Evolutionary conservation across 2,888 invertebrate genomes (phyloP), one percentile per base, ranked within the genome.

Genomic region (Drosophila melanosoma): DNA sequence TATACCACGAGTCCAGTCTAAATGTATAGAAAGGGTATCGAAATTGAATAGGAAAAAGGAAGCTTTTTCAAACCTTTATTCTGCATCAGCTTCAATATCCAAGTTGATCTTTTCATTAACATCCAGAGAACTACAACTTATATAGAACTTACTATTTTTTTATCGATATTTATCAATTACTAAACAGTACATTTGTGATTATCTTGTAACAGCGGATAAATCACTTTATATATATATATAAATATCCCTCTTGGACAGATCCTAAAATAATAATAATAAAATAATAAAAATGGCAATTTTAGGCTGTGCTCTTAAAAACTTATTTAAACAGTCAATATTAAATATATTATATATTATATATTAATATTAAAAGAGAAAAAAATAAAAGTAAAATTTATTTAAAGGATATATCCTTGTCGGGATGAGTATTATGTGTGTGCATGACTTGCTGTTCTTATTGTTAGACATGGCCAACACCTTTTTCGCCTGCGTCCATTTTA

Each of bases 401-500:
- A 29, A 15, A 35, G 49, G 35, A 6, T 26, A 49, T 49, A 3
- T 35, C 2, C 5, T 11, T 17, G 51, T 51, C 26, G n/a, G 6
- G n/a, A 1, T n/a, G 54, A 23, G 7, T 4, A 2, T 1, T 59
- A n/a, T 12, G 11, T 38, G 49, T 17, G 54, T 62, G 49, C 3
- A 15, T 35, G n/a, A 10, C 12, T 66, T 71, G 63, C 58, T n/a
- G 45, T 45, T 63, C 33, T 51, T 71, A 65, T 77, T 77, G 59
- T 64, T 69, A 76, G 74, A 59, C 69, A 76, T 70, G 83, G 81
- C 73, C 89, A 77, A 90, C 90, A 88, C 87, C 87, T 88, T 88
- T 83, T 83, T 89, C 79, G 87, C 87, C 90, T 89, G 89, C 84
- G 90, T 90, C 87, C 87, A 87, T 88, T 90, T 82, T 88, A 81